Percentiles rank a stretch among this genome's conserved stretches.
Evolutionary conservation across 2,113 vertebrate genomes (phyloP).

Genomic region (Anser cygnoides): DNA sequence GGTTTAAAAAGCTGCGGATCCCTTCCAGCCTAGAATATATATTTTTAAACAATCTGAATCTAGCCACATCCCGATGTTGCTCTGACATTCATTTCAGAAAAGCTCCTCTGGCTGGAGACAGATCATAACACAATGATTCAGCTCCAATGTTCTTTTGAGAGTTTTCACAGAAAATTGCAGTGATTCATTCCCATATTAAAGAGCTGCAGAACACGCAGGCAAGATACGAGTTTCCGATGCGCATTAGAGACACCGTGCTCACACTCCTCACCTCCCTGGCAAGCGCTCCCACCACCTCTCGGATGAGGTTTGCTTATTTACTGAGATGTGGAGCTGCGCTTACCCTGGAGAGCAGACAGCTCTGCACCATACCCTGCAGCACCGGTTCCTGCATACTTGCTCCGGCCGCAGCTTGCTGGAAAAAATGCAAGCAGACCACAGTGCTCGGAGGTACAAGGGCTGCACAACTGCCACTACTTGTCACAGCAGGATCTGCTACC

Average conservation of each 20-base stretch:
- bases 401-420: not conserved
- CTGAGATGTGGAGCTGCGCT: not conserved
- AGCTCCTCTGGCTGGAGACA: not conserved
- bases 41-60: not conserved
- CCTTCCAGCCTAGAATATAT: not conserved
- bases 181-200: not conserved
- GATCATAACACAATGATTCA: not conserved
- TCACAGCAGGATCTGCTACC: not conserved
- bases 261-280: not conserved
- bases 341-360: accelerated
- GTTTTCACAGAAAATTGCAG: not conserved
- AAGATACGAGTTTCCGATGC: accelerated
- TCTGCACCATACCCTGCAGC: not conserved
- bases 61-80: not conserved
- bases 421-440: not conserved
- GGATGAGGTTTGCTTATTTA: not conserved
- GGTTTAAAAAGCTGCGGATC: not conserved
- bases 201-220: not conserved
- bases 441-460: not conserved
- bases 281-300: not conserved
- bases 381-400: no score
- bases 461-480: not conserved
- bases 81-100: not conserved
- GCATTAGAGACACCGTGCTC: not conserved
- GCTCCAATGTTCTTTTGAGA: not conserved